Evolutionary conservation across 2,888 invertebrate genomes (phyloP).

Genomic region (Scaptomyza flava): DNA sequence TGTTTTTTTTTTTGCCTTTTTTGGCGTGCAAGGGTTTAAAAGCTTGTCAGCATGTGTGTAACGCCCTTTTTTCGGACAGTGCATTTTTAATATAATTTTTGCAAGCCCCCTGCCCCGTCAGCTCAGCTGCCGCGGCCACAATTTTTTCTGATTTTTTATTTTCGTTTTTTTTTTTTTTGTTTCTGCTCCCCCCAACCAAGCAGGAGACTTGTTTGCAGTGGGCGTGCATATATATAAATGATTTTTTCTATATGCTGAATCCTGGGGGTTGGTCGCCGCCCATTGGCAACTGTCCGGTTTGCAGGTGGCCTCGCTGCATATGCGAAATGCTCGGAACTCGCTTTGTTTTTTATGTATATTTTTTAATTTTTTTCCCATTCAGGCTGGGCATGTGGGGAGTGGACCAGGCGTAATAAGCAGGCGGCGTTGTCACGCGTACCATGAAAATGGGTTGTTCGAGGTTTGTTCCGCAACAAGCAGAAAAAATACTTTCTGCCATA

Average conservation of each 20-base stretch:
- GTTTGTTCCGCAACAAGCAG: conserved; percentile 60
- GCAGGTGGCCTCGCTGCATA: conserved; percentile 75
- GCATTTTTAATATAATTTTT: conserved; percentile 82
- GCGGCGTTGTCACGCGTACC: conserved; percentile 72
- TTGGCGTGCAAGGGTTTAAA: conserved; percentile 44
- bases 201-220: conserved; percentile 65
- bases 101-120: conserved; percentile 24
- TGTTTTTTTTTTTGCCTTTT: conserved; percentile 18
- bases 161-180: conserved; percentile 14
- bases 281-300: conserved; percentile 79
- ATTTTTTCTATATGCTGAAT: conserved; percentile 42
- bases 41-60: conserved; percentile 55
- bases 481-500: conserved; percentile 64
- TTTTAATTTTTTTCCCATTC: conserved; percentile 21
- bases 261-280: conserved; percentile 76
- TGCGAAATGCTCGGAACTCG: conserved; percentile 59
- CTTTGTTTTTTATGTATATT: conserved; percentile 46
- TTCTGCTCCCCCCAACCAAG: neutral
- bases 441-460: conserved; percentile 32
- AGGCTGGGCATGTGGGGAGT: conserved; percentile 17
- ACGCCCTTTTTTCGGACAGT: conserved; percentile 83
- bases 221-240: conserved; percentile 61
- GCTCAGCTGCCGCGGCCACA: conserved; percentile 54
- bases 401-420: conserved; percentile 64
- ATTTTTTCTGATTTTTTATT: conserved; percentile 64